Percentiles rank a stretch among this genome's conserved stretches.
Evolutionary conservation across 2,113 vertebrate species (phyloP).

Genomic region (Xenopus borealis): DNA sequence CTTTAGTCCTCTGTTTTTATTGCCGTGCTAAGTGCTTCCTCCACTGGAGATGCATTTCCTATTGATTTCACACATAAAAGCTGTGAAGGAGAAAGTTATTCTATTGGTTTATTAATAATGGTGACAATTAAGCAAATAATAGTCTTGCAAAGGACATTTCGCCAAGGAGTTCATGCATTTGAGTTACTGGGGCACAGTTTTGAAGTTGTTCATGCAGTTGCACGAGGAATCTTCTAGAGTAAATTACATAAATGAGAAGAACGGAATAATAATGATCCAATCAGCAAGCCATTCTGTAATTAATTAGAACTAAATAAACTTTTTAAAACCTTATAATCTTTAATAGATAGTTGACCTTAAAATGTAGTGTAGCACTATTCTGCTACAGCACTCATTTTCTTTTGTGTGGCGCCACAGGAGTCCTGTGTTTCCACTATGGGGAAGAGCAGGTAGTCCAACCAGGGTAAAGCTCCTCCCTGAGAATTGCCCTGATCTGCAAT

Average conservation of each 20-base stretch:
- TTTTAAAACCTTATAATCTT: no score
- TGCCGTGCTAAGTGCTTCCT: constrained; percentile 44
- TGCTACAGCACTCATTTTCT: no score
- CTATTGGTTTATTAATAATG: constrained; percentile 43
- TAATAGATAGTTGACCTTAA: no score
- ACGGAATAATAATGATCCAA: no score
- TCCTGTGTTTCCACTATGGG: no score
- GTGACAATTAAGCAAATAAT: constrained; percentile 37
- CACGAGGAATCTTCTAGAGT: not conserved
- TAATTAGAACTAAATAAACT: no score
- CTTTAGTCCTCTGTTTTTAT: constrained; percentile 36
- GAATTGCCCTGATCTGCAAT: no score
- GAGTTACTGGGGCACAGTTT: constrained; percentile 14
- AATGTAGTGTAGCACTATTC: no score
- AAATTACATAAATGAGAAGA: not conserved
- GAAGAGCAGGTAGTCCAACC: no score
- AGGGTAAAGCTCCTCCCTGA: no score
- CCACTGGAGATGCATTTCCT: constrained; percentile 40
- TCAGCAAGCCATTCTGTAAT: no score
- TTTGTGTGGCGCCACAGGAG: no score
- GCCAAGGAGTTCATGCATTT: not conserved
- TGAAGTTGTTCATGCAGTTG: not conserved
- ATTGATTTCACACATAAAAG: constrained; percentile 37
- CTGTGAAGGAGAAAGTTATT: constrained; percentile 24
- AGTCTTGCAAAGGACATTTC: constrained; percentile 32